A percentile compares a stretch with the other conserved stretches of the same genome.
phyloP scores from a whole-genome alignment of 2,113 vertebrate species.

The Tetrao urogallus region DNA sequence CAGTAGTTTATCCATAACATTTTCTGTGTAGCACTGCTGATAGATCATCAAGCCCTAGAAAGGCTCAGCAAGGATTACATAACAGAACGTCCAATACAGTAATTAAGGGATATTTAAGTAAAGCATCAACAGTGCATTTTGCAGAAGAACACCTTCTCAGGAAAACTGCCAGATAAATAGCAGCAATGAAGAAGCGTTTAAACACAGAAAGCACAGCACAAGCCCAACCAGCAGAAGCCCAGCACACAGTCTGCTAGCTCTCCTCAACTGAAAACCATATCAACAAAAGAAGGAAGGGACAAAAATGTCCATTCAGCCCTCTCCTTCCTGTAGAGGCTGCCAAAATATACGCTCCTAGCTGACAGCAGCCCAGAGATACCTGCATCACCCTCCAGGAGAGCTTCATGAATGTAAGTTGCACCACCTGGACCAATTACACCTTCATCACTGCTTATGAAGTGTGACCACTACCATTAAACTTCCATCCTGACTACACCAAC shows the following conservation, averaged over 20 bases:
- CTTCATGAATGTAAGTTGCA: neutral
- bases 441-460: neutral
- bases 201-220: neutral
- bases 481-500: neutral
- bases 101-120: neutral
- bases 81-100: neutral
- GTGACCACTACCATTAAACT: neutral
- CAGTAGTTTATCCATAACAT: neutral
- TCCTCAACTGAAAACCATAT: neutral
- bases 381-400: neutral
- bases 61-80: fast-evolving
- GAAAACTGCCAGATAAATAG: neutral
- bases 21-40: neutral
- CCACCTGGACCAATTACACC: neutral
- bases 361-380: neutral
- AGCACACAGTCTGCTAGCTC: neutral
- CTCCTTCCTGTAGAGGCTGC: neutral
- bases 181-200: neutral
- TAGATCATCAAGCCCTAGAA: neutral
- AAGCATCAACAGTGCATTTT: neutral
- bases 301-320: neutral
- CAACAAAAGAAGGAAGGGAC: neutral
- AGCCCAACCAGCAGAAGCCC: neutral
- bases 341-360: neutral
- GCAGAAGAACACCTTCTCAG: neutral